Evolutionary conservation across 2,113 vertebrate species (phyloP), one percentile per base, ranked within the genome.

Genomic region (Psephotus haematonotus): DNA sequence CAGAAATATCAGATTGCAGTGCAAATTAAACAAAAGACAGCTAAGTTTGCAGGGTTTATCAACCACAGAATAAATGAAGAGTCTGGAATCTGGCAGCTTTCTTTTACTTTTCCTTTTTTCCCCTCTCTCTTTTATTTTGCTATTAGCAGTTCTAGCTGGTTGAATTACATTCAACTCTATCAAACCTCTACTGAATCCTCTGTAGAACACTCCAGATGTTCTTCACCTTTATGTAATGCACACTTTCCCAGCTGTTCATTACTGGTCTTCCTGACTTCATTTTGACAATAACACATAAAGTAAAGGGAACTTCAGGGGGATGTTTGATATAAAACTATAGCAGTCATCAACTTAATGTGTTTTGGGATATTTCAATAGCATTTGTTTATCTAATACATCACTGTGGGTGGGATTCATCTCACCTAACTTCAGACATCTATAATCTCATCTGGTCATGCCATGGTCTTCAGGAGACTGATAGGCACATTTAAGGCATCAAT

Each of bases 261-360:
- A 52, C 24, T 72, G 64, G 74, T 88, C 82, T 68, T 55, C 47
- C 28, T 87, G 19, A 86, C 69, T 88, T 93, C 25, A 68, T 67
- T 97, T 90, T 74, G 81, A 62, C 41, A 71, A 92, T 41, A 83
- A 41, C 20, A 47, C 44, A 62, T 59, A 87, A 88, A 95, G 14
- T 62, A 92, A 95, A 97, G 96, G 97, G 46, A 94, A 96, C 91
- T 98, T 97, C 85, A 93, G 97, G 87, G 91, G 41, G 44, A 46
- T 82, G 72, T 87, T 96, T 97, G 93, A 88, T 96, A 90, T 92
- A 95, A 95, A 92, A 82, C 77, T 94, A 89, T 88, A 96, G 82
- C 72, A 97, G 88, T 53, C 52, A 81, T 80, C 74, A 88, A 85
- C 67, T 85, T 96, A 94, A 90, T 96, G 69, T 87, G 70, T 88